Percentiles rank a stretch among this genome's conserved stretches.
Conservation (phyloP, 2,888 invertebrate species). For the Apotomis betuletana region DNA sequence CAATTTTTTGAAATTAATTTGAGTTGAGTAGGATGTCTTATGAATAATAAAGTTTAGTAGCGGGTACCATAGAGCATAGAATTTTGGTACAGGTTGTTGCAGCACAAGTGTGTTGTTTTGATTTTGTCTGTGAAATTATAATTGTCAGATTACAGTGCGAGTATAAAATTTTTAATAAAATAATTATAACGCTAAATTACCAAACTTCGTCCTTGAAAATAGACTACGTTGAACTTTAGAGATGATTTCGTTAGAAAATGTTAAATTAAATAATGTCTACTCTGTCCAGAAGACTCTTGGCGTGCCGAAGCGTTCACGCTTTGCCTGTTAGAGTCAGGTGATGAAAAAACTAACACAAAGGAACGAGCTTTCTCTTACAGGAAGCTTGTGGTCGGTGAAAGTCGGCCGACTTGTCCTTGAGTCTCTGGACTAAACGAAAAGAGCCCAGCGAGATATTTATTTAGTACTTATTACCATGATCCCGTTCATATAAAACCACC, state of each 20-base stretch:
- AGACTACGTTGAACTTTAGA: no score
- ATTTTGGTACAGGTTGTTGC: no score
- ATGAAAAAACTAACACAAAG: slow-evolving; percentile 53
- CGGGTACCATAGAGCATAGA: no score
- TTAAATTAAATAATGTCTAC: slow-evolving; percentile 39
- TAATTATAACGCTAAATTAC: no score
- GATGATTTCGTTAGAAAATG: background rate
- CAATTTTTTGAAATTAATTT: no score
- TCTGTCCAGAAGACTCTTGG: slow-evolving; percentile 44
- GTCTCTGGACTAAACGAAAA: slow-evolving; percentile 59
- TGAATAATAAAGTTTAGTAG: no score
- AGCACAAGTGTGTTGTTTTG: no score
- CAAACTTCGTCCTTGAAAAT: no score
- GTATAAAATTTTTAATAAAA: no score
- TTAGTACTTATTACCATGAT: background rate
- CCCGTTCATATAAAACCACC: background rate
- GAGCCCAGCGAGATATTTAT: slow-evolving; percentile 48
- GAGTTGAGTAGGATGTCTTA: no score
- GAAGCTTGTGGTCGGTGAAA: slow-evolving; percentile 73
- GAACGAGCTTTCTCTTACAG: slow-evolving; percentile 66
- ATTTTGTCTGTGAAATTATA: no score
- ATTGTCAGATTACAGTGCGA: no score
- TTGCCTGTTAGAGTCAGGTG: slow-evolving; percentile 55
- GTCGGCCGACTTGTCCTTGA: slow-evolving; percentile 71
- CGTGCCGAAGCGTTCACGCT: slow-evolving; percentile 47